Evolutionary conservation across 2,888 invertebrate species (phyloP), one percentile per base, ranked within the genome.

Genomic region (Lepidonotus clava): DNA sequence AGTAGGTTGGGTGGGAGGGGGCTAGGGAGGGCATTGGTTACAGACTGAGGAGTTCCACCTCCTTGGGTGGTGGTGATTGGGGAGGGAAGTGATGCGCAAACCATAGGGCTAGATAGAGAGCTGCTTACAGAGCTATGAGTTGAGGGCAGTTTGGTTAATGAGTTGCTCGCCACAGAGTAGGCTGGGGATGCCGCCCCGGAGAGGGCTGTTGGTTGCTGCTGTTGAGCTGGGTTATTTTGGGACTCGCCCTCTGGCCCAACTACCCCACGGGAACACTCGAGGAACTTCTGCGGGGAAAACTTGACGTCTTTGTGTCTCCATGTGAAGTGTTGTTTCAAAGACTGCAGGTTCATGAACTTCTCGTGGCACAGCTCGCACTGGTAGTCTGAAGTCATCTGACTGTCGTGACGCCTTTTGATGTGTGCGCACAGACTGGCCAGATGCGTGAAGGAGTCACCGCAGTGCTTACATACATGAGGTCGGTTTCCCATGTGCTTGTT

Each of bases 391-490:
- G 89, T 87, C 71, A 89, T 89, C 51, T 87, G 83, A 38, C 87
- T 87, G 36, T 85, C 87, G 83, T 89, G 89, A 0, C 85, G 83
- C 2, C 88, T 86, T 38, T 89, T 89, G 84, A 89, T 87, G 80
- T 89, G 89, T 18, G 89, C 88, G 46, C 89, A 89, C 24, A 89
- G 88, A 40, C 87, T 87, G 61, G 89, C 89, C 24, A 89, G 86
- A 77, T 89, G 89, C 6, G 88, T 88, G 87, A 89, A 89, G 4
- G 89, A 84, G 83, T 87, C 87, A 14, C 88, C 88, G 51, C 89
- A 89, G 76, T 89, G 87, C 86, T 89, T 89, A 83, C 89, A 89
- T 21, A 88, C 88, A 66, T 89, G 89, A 5, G 89, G 89, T 14
- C 89, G 86, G 46, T 86, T 86, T 8, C 89, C 89, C 4, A 87